Base-by-base conservation (phyloP, 2,113 vertebrate species). In the Sinocyclocheilus grahami region DNA sequence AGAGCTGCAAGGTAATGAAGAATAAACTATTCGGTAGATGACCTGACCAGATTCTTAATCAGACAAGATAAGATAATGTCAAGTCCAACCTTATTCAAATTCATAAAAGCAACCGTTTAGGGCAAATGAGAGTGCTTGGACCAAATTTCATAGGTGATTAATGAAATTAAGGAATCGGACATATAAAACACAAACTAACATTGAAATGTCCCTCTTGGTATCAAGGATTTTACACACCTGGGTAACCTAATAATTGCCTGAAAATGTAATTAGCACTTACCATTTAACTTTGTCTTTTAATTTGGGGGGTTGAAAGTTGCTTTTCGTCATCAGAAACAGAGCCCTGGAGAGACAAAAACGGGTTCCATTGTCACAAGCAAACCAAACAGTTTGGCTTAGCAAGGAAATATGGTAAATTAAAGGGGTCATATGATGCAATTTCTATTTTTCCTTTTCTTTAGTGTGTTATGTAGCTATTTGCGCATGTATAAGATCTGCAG, bases 311-410 rank as follows among this genome's bases (percentile, higher is more conserved):
- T 88, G 87, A 74, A 87, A 86, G 86, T 87, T 90, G 84, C 87
- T 90, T 87, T 90, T 90, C 22, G 89, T 90, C 87, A 90, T 88
- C n/a, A 88, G 58, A 71, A 88, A 90, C 83, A 88, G 76, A 30
- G 86, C 86, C 58, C 91, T 42, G 78, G 37, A 89, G 87, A 76
- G 58, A 76, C 60, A 84, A 86, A 27, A 51, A 39, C 5, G 2
- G n/a, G 3, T 80, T 39, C 18, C 8, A 62, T 10, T 11, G 20
- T 42, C 10, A 63, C 20, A n/a, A 22, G 48, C 69, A 27, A 11
- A 60, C 8, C 63, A 39, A 62, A 33, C 4, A n/a, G 9, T 13
- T 3, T 9, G 33, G 12, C 6, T 30, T 18, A 5, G 16, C 13
- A 30, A 53, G 5, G 3, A 78, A 51, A 80, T 65, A 7, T 27